Conservation (phyloP, 1,140 invertebrate species). For the Drosophila teissieri region DNA sequence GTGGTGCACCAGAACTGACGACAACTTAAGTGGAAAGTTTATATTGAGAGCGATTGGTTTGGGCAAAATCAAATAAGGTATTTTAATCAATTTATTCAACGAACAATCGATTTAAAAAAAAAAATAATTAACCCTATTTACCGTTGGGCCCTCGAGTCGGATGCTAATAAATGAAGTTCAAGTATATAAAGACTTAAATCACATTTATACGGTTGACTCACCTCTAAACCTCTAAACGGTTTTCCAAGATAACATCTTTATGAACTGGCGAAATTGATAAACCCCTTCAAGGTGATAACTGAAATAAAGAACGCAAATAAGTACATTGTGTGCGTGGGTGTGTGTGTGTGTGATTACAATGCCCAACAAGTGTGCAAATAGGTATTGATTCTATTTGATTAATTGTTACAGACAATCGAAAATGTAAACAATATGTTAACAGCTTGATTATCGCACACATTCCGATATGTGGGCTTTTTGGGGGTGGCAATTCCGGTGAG, state of each 20-base stretch:
- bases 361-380: constrained; percentile 48
- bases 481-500: constrained; percentile 5
- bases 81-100: neutral
- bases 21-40: constrained; percentile 11
- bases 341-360: constrained; percentile 23
- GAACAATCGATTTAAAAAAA: neutral
- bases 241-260: constrained; percentile 29
- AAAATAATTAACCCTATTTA: no score
- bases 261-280: constrained; percentile 26
- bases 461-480: constrained; percentile 33
- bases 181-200: neutral
- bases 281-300: constrained; percentile 34
- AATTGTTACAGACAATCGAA: constrained; percentile 61
- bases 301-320: neutral
- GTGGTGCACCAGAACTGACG: constrained; percentile 15
- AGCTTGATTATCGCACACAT: constrained; percentile 44
- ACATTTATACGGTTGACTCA: constrained; percentile 20
- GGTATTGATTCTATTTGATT: constrained; percentile 59
- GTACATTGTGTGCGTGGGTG: neutral
- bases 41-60: neutral
- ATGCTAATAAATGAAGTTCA: neutral
- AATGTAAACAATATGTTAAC: constrained; percentile 67
- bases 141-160: neutral
- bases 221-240: constrained; percentile 17
- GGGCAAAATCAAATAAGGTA: neutral